Percentiles rank a stretch among this genome's conserved stretches.
Conservation (phyloP, 1,140 invertebrate genomes). For the Schlechtendalia chinensis region DNA sequence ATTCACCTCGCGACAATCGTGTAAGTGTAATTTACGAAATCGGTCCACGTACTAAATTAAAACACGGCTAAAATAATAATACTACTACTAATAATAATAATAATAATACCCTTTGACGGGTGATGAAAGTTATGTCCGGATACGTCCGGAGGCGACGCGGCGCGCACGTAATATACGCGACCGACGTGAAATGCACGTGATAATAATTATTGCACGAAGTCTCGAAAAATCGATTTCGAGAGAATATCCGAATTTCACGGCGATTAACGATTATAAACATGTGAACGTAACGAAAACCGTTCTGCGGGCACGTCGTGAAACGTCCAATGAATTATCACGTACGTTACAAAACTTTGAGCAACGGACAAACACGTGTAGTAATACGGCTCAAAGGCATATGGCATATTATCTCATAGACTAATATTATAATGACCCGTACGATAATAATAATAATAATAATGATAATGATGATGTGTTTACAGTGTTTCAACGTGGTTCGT, state of each 20-base stretch:
- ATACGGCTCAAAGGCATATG: too few species aligned
- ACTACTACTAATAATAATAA: conserved; percentile 42
- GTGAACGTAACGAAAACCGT: neutral
- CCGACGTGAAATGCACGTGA: too few species aligned
- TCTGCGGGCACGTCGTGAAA: neutral
- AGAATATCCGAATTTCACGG: too few species aligned
- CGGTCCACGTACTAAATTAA: conserved; percentile 47
- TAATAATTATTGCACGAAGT: too few species aligned
- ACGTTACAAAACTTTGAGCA: neutral
- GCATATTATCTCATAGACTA: too few species aligned
- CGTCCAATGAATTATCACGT: neutral
- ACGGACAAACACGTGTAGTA: too few species aligned
- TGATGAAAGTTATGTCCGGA: conserved; percentile 25
- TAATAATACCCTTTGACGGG: conserved; percentile 29
- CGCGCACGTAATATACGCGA: neutral
- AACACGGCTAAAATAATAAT: conserved; percentile 31
- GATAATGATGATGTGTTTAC: too few species aligned
- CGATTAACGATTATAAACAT: too few species aligned
- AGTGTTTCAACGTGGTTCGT: too few species aligned
- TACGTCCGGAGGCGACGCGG: conserved; percentile 7
- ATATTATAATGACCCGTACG: too few species aligned
- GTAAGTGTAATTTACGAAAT: conserved; percentile 37
- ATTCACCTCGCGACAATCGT: conserved; percentile 41
- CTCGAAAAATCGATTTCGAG: too few species aligned
- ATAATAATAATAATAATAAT: too few species aligned